phyloP scores from a whole-genome alignment of 1,140 invertebrate genomes.

The Saxidomus purpurata region DNA sequence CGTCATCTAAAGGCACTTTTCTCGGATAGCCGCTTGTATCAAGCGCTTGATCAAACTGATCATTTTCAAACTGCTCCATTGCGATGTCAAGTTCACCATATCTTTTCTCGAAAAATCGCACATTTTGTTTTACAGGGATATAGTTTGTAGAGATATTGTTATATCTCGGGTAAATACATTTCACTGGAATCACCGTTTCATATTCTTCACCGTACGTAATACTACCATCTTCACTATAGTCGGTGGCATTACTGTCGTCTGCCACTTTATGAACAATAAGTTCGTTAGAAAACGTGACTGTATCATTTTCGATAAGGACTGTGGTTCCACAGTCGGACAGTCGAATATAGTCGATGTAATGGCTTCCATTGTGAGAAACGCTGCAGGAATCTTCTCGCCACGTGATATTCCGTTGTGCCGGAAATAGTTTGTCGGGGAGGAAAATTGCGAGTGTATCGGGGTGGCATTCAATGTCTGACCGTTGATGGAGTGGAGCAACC shows the following conservation, averaged over 20 bases:
- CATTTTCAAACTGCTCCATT: conserved; percentile 41
- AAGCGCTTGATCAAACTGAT: neutral
- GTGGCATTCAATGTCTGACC: conserved; percentile 56
- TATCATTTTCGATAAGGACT: conserved; percentile 44
- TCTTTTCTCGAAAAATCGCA: conserved; percentile 54
- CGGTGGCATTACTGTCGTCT: neutral
- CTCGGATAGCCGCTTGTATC: conserved; percentile 28
- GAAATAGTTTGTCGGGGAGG: conserved; percentile 40
- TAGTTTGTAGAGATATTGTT: conserved; percentile 44
- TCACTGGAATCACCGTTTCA: conserved; percentile 57
- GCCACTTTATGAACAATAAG: conserved; percentile 72
- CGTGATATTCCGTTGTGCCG: conserved; percentile 43
- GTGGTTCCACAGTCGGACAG: conserved; percentile 65
- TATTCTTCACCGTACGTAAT: conserved; percentile 51
- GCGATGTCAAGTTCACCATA: conserved; percentile 45
- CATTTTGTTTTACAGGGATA: conserved; percentile 50
- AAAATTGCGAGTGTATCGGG: conserved; percentile 27
- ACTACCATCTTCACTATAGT: neutral
- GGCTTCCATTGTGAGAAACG: conserved; percentile 56
- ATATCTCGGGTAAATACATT: conserved; percentile 45
- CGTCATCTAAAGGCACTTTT: conserved; percentile 75
- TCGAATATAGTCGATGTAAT: conserved; percentile 47
- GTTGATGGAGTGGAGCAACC: conserved; percentile 10
- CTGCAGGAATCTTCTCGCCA: conserved; percentile 48
- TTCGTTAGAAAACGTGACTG: conserved; percentile 63